Evolutionary conservation across 2,888 invertebrate genomes (phyloP), one percentile per base, ranked within the genome.

Genomic region (Parasteatoda lunata): DNA sequence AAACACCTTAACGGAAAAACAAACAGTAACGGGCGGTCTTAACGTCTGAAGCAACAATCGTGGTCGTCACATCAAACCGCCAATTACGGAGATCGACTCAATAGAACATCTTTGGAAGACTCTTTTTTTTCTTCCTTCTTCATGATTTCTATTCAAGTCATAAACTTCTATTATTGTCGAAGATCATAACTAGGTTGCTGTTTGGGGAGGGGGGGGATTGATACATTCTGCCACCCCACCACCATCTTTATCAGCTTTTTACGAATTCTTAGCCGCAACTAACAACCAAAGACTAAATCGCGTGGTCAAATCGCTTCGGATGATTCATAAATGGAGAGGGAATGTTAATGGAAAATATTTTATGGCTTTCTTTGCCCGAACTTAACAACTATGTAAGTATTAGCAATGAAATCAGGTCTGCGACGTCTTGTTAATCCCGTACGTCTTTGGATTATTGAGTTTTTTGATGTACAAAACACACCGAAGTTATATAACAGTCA

Each of bases 1-100:
- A 85, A 85, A 85, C 85, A 85, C 85, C 85, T 85, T 54, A 85
- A 65, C 80, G 80, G 75, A 76, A 77, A 80, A 85, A 80, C 80
- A 85, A 85, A 80, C 80, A 80, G 76, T 76, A 64, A 80, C 80
- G 85, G 80, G 80, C 77, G 80, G 76, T 76, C 80, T 68, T 76
- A 77, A 69, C 78, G 30, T 73, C 73, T 66, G 54, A 65, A 13
- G 75, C 65, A 81, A 81, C 81, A 68, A 81, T 81, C 75, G 73
- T 47, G 47, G 81, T 75, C 81, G 81, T 81, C 81, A 68, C 70
- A 80, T 71, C 80, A 66, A 85, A 59, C 85, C 66, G 15, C 80
- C 85, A 85, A 85, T 85, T 85, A 85, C 80, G 71, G 54, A 15
- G 65, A 72, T 64, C 83, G 71, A 80, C 80, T 76, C 79, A 79